Conservation (phyloP, 2,113 vertebrate species). For the Brachionichthys hirsutus region DNA sequence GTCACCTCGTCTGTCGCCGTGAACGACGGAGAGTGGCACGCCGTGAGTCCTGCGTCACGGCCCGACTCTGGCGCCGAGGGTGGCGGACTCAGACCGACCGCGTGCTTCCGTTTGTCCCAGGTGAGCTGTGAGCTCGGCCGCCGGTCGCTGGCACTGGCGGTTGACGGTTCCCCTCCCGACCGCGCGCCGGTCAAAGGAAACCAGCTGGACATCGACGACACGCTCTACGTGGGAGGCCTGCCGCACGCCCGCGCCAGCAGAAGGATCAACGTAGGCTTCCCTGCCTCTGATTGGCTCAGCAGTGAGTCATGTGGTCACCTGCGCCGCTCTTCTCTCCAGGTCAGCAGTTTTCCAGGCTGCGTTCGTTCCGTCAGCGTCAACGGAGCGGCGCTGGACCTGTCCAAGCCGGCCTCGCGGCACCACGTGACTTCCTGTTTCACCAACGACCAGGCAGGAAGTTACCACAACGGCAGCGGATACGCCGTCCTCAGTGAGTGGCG, state of each 20-base stretch:
- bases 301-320: not conserved
- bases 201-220: slow-evolving; percentile 86
- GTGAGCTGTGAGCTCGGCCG: slow-evolving; percentile 44
- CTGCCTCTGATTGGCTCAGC: not conserved
- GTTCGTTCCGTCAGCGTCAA: slow-evolving; percentile 82
- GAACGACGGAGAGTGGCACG: slow-evolving; percentile 90
- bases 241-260: slow-evolving; percentile 74
- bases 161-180: slow-evolving; percentile 74
- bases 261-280: slow-evolving; percentile 27
- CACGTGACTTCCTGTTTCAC: slow-evolving; percentile 82
- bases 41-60: slow-evolving; percentile 67
- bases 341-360: slow-evolving; percentile 88
- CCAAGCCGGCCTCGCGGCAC: slow-evolving; percentile 66
- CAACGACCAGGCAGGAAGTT: slow-evolving; percentile 82
- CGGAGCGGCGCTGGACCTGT: slow-evolving; percentile 69
- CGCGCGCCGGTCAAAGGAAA: slow-evolving; percentile 77
- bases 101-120: slow-evolving; percentile 21
- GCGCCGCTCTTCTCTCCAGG: slow-evolving; percentile 61
- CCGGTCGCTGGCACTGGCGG: slow-evolving; percentile 32
- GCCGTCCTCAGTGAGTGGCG: no score
- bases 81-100: not conserved
- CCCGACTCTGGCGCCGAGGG: no score
- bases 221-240: slow-evolving; percentile 87
- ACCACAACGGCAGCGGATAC: slow-evolving; percentile 91
- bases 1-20: slow-evolving; percentile 75